Percentiles rank a stretch among this genome's conserved stretches.
Conservation (phyloP, 2,888 invertebrate genomes). For the Bugulina stolonifera region DNA sequence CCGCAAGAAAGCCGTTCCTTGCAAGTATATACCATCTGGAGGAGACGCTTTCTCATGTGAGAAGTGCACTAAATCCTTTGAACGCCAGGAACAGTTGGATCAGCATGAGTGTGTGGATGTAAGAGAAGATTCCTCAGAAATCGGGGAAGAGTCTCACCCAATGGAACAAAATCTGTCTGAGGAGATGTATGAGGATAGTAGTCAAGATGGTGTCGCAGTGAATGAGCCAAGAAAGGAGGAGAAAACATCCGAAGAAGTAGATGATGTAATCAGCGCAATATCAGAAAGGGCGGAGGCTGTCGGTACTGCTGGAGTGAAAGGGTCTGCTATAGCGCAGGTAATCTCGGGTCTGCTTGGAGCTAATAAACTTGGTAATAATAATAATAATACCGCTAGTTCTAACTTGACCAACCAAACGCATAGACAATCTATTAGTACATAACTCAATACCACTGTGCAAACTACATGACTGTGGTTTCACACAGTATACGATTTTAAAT, state of each 20-base stretch:
- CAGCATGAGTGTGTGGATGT: not conserved
- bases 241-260: not conserved
- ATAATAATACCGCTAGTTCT: not conserved
- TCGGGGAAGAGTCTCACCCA: not conserved
- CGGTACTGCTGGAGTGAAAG: not conserved
- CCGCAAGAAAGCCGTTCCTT: constrained; percentile 20
- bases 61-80: not conserved
- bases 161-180: not conserved
- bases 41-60: not conserved
- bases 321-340: constrained; percentile 5
- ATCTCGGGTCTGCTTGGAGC: constrained; percentile 9
- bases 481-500: too few species aligned
- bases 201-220: too few species aligned
- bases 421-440: constrained; percentile 19
- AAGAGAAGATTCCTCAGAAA: too few species aligned
- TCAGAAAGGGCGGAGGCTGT: constrained; percentile 6
- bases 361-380: not conserved
- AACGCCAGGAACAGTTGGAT: not conserved
- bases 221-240: not conserved
- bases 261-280: constrained; percentile 13
- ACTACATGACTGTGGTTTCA: not conserved
- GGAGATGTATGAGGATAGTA: not conserved
- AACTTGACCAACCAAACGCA: not conserved
- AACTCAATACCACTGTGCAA: not conserved
- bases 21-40: not conserved